Conservation (phyloP, 2,888 invertebrate species). For the Drosophila niveifrons region DNA sequence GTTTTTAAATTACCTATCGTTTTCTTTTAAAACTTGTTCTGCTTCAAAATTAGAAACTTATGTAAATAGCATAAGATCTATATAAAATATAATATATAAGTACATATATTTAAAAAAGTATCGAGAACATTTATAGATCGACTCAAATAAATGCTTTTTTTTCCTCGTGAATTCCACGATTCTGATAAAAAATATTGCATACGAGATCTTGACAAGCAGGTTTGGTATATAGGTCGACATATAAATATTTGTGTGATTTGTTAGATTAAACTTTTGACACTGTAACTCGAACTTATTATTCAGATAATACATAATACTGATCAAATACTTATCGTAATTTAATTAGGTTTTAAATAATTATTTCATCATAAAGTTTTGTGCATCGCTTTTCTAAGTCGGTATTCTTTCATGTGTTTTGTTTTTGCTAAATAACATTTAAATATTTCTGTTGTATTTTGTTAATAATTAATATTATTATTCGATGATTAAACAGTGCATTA, state of each 20-base stretch:
- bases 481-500: slow-evolving; percentile 84
- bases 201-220: slow-evolving; percentile 43
- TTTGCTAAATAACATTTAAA: slow-evolving; percentile 77
- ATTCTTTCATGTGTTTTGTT: slow-evolving; percentile 1
- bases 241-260: slow-evolving; percentile 8
- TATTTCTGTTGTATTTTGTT: slow-evolving; percentile 46
- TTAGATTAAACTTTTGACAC: slow-evolving; percentile 47
- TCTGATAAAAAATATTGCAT: slow-evolving; percentile 14
- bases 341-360: slow-evolving; percentile 41
- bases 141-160: slow-evolving; percentile 66
- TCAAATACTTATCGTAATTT: slow-evolving; percentile 47
- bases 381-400: slow-evolving; percentile 35
- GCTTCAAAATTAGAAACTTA: slow-evolving; percentile 58
- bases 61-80: slow-evolving; percentile 28
- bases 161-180: slow-evolving; percentile 30
- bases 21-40: slow-evolving; percentile 46
- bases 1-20: slow-evolving; percentile 26
- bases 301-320: slow-evolving; percentile 55
- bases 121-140: slow-evolving; percentile 12
- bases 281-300: slow-evolving; percentile 51
- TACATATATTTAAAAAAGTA: slow-evolving; percentile 44
- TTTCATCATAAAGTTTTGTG: slow-evolving; percentile 17
- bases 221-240: slow-evolving; percentile 29
- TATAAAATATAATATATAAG: slow-evolving; percentile 45
- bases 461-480: slow-evolving; percentile 68